A percentile compares a stretch with the other conserved stretches of the same genome.
These are phyloP conservation scores for Limnephilus marmoratus DNA, from an alignment of 2,888 invertebrate genomes.

Conservation along the genomic window DNA sequence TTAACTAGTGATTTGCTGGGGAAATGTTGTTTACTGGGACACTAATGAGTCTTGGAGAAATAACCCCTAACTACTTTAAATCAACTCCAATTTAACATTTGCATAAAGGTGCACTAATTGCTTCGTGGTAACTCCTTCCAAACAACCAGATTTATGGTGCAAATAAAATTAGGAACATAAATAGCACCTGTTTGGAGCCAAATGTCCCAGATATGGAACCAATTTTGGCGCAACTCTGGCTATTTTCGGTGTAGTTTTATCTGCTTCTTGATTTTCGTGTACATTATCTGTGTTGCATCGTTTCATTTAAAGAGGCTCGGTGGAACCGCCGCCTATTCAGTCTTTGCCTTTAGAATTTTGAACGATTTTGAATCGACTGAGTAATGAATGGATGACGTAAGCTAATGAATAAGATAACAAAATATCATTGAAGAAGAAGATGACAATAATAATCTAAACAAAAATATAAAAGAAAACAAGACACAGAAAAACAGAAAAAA, in stretches of 20 bases:
- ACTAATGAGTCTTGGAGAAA: neutral
- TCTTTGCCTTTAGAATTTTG: too few species aligned
- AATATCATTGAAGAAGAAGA: too few species aligned
- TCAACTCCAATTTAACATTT: neutral
- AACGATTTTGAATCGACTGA: too few species aligned
- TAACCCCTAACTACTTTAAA: neutral
- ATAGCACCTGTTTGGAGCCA: neutral
- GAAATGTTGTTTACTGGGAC: neutral
- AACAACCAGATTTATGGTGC: neutral
- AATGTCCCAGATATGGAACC: neutral
- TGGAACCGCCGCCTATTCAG: neutral
- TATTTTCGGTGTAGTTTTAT: neutral
- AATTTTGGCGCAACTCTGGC: neutral
- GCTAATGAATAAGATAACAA: too few species aligned
- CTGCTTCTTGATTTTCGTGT: neutral
- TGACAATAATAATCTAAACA: too few species aligned
- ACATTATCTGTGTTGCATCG: neutral
- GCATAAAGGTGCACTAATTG: slow-evolving; percentile 2
- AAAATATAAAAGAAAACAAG: too few species aligned
- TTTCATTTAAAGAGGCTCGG: neutral
- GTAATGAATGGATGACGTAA: too few species aligned
- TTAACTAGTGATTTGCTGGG: neutral
- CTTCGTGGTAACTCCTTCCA: neutral
- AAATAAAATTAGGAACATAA: neutral
- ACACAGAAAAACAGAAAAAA: too few species aligned